Evolutionary conservation across 2,888 invertebrate genomes (phyloP), one percentile per base, ranked within the genome.

Genomic region (Tortricodes alternella): DNA sequence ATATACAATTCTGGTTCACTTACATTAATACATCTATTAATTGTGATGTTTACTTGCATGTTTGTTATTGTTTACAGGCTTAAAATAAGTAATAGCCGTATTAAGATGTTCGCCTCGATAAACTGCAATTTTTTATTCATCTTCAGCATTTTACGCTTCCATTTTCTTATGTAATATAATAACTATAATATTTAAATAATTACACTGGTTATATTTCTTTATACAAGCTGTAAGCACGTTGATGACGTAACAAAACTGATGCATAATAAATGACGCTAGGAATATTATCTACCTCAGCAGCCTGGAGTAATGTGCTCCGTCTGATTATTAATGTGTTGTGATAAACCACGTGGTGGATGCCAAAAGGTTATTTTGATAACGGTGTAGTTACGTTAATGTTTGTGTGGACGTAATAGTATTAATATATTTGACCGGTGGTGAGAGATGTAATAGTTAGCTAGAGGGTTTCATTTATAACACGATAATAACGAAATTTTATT

Each of bases 341-440:
- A 56, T 56, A 53, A 53, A 56, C 29, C 50, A 56, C 50, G 50
- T 44, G 56, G 49, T 43, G 35, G 41, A 24, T 16, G 49, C 32
- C 37, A 56, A 56, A n/a, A 56, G 56, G 56, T 56, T 56, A 56
- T 56, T 49, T 37, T 44, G 56, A 56, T 56, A 56, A 23, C 38
- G 32, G 29, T 19, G 21, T 21, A 49, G 46, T 50, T 56, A 41
- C 43, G 44, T 56, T 27, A 37, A 35, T 56, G 29, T 27, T 41
- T 23, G 46, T 32, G 48, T 18, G 23, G 41, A 19, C 48, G 53
- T 58, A 53, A 53, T 37, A 24, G 39, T 46, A 58, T 53, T 43
- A 58, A 53, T 58, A 49, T 43, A 21, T 21, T 5, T 27, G 16
- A 18, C 16, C 37, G 15, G 8, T 8, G 15, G 15, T n/a, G 24